Evolutionary conservation across 2,797 vertebrate species (phyloP).

Genomic region (Pseudopleuronectes americanus): DNA sequence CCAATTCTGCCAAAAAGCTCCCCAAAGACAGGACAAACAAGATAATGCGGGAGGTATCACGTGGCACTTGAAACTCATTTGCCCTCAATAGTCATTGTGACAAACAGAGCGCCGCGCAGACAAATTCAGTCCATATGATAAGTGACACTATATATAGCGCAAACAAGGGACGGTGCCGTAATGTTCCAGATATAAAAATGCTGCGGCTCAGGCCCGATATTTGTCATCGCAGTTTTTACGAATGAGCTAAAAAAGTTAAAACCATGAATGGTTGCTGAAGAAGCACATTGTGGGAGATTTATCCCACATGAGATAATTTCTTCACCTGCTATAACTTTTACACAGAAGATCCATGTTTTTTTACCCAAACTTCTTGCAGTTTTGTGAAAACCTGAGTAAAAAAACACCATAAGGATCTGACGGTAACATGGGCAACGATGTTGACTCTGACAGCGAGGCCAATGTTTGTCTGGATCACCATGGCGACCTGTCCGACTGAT

Average conservation of each 20-base stretch:
- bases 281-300: constrained; percentile 6
- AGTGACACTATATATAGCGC: constrained; percentile 61
- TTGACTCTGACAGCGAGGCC: too few relatives aligned
- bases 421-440: too few relatives aligned
- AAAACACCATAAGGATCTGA: too few relatives aligned
- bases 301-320: not conserved
- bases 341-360: too few relatives aligned
- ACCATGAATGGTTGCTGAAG: not conserved
- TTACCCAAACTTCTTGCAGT: too few relatives aligned
- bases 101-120: constrained; percentile 50
- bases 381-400: too few relatives aligned
- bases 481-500: too few relatives aligned
- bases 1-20: constrained; percentile 77
- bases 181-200: constrained; percentile 44
- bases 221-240: constrained; percentile 22
- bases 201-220: constrained; percentile 15
- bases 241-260: constrained; percentile 24
- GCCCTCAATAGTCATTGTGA: constrained; percentile 64
- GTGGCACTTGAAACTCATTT: constrained; percentile 60
- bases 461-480: too few relatives aligned
- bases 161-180: constrained; percentile 26
- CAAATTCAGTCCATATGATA: constrained; percentile 64
- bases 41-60: constrained; percentile 65
- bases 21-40: constrained; percentile 75
- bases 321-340: not conserved